Base-by-base conservation (phyloP, 2,888 invertebrate species). In the Troides helena region DNA sequence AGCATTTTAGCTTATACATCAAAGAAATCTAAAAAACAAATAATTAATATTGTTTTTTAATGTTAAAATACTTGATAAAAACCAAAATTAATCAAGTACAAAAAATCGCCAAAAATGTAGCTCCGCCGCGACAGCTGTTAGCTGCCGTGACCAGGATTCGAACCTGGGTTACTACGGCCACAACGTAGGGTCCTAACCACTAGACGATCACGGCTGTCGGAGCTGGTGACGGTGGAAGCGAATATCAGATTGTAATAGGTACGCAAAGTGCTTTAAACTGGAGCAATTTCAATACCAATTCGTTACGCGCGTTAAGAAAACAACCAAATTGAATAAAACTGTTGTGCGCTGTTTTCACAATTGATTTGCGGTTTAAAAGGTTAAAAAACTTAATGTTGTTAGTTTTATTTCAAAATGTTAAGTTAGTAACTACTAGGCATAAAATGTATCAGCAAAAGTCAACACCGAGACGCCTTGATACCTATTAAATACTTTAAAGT, bases 161-260 rank as follows among this genome's bases (percentile, higher is more conserved):
- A 95, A 95, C 95, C 95, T 95, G 95, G 95, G 94, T 95, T 95
- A 94, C 94, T 94, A 94, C 95, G 95, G 95, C 95, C 95, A 95
- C 95, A 95, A 95, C 95, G 95, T 94, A 94, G 94, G 93, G 94
- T 95, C 94, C 95, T 95, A 94, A 95, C 95, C 95, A 95, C 95
- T 95, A 95, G 94, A 95, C 95, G 94, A 95, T 95, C 94, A 94
- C 79, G 77, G 76, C 78, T 79, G 63, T 72, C 74, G 77, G 78
- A 77, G 76, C 74, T 62, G 72, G 65, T 76, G 59, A 30, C 39
- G 7, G 21, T 43, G 14, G 10, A 0, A 21, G 1, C 46, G 43
- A 65, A 65, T 18, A 8, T n/a, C 17, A 10, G 58, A 53, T 65
- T 10, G 60, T 36, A 36, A n/a, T 14, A 25, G 17, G 14, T 25